Evolutionary conservation across 2,113 vertebrate genomes (phyloP), one percentile per base, ranked within the genome.

Genomic region (Geothlypis trichas): DNA sequence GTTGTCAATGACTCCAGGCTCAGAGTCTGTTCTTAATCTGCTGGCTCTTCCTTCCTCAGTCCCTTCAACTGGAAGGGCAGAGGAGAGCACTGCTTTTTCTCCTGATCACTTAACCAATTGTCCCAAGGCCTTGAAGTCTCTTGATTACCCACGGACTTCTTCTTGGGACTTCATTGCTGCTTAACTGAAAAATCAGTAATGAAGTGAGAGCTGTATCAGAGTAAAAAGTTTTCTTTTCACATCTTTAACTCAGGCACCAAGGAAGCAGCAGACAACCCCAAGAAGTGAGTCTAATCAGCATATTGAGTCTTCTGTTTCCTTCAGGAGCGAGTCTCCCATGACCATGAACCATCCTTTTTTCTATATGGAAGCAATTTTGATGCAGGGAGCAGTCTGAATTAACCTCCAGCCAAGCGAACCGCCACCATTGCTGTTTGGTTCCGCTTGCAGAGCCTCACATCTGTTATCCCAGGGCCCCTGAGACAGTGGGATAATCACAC

Each of bases 211-310:
- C 30, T 55, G 15, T 41, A 21, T 47, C n/a, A 39, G 4, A 20
- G 15, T 55, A 47, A 46, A 47, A 63, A 4, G 13, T 41, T 62
- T 69, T 52, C 9, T 39, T 46, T 66, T 51, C 21, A 46, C 2
- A 5, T 71, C 19, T 71, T 62, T 47, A 41, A 7, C 24, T 16
- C 4, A 2, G n/a, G 28, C 39, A 33, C 24, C 0, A 0, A 52
- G 23, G 16, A 54, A 17, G 4, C 52, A 73, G 39, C 39, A 59
- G 24, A 35, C 1, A 5, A 11, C 5, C 26, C 5, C 21, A 41
- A 31, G 33, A 59, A 54, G 4, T 41, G 67, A 46, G 39, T 79
- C n/a, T 2, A 3, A 4, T 52, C 20, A 46, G 20, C 20, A 4
- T 31, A 23, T 1, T 23, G 14, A 14, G 12, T 54, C 39, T 46